Evolutionary conservation across 1,140 invertebrate species (phyloP), one percentile per base, ranked within the genome.

Genomic region (Drosophila pachea): DNA sequence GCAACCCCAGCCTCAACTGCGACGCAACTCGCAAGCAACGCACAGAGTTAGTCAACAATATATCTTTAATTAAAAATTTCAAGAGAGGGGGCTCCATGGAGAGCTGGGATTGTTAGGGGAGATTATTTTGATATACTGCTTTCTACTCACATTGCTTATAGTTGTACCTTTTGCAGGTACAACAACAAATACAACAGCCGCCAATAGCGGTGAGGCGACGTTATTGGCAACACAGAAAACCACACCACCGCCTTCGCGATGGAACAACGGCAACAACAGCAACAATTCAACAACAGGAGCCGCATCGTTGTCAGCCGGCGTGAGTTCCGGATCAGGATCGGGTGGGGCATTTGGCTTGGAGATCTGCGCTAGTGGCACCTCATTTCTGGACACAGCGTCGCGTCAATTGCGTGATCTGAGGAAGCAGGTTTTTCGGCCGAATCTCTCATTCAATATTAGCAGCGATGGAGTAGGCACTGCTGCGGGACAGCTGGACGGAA

Each of bases 341-440:
- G 40, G 43, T 31, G 67, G 56, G 9, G 42, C 67, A n/a, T 36
- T 36, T 35, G 54, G 45, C 35, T 45, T 43, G 9, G 53, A 45
- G 7, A 16, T 35, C 11, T 56, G 45, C 5, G 52, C 69, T 5
- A 58, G 74, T n/a, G 50, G 73, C 22, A 68, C 45, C 8, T 88
- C 87, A 31, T 87, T 88, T 12, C 67, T 88, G 35, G 87, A 88
- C 65, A 76, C 83, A 6, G 88, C 88, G 4, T 89, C 87, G 29
- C 68, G 84, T 16, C 88, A 89, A 56, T 47, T 89, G 36, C 70
- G 87, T 2, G 86, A 88, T 36, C 84, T 88, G 42, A 60, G 86
- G 14, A 88, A 88, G 48, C 87, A 89, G 73, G 88, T 89, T 32
- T 89, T 89, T 65, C 78, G 88, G 1, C 88, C 87, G 53, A 89